Percentiles rank a stretch among this genome's conserved stretches.
Conservation (phyloP, 2,797 vertebrate species). For the Chromobotia macracanthus region DNA sequence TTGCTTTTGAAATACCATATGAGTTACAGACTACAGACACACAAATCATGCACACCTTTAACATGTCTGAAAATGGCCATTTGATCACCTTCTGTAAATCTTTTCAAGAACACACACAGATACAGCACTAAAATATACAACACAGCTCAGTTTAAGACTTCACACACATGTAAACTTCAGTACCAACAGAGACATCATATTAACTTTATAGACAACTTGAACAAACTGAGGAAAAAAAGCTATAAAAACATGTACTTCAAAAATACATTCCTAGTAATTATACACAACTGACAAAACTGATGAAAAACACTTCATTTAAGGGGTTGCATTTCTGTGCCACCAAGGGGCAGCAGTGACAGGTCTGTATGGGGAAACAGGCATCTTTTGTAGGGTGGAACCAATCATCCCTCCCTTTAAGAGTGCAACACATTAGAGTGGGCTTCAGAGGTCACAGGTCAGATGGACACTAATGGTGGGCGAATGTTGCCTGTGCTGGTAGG, state of each 20-base stretch:
- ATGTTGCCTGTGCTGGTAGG: constrained; percentile 82
- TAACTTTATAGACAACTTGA: constrained; percentile 61
- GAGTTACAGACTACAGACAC: constrained; percentile 49
- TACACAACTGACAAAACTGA: constrained; percentile 30
- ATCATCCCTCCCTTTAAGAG: not conserved
- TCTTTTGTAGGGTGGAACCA: not conserved
- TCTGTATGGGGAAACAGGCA: constrained; percentile 3
- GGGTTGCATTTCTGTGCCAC: constrained; percentile 59
- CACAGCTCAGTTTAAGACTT: constrained; percentile 13
- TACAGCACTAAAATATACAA: constrained; percentile 47
- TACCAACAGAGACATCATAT: constrained; percentile 56
- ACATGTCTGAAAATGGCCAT: not conserved
- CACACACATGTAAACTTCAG: constrained; percentile 32
- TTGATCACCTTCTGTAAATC: not conserved
- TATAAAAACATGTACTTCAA: constrained; percentile 61
- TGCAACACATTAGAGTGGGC: constrained; percentile 25
- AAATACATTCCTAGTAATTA: constrained; percentile 64
- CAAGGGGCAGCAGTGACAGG: constrained; percentile 50
- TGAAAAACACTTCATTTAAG: constrained; percentile 48
- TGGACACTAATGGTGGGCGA: constrained; percentile 94
- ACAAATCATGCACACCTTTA: constrained; percentile 40
- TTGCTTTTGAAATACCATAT: constrained; percentile 69
- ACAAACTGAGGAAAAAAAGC: constrained; percentile 66
- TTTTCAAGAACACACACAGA: constrained; percentile 14
- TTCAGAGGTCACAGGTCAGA: constrained; percentile 83